Percentiles rank a stretch among this genome's conserved stretches.
Evolutionary conservation across 1,140 invertebrate genomes (phyloP).

Genomic region (Centruroides sculpturatus): DNA sequence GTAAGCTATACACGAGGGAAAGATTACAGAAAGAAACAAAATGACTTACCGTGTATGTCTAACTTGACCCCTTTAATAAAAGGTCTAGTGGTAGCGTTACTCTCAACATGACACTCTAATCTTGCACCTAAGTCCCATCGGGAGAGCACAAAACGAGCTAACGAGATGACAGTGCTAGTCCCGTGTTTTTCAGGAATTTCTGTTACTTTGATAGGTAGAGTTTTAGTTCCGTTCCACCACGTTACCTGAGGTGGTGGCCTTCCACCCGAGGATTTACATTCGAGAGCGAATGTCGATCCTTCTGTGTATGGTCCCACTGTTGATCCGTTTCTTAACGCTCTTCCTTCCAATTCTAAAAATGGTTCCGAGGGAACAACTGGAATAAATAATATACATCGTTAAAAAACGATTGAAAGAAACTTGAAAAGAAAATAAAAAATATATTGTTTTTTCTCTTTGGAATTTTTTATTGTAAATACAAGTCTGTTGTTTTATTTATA

Average conservation of each 20-base stretch:
- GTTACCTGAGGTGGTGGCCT: constrained; percentile 20
- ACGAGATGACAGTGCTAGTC: constrained; percentile 15
- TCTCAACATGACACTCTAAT: constrained; percentile 45
- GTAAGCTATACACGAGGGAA: no score
- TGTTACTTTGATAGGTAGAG: constrained; percentile 17
- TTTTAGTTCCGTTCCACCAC: constrained; percentile 21
- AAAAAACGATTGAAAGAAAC: no score
- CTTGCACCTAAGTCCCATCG: constrained; percentile 60
- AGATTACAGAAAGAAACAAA: not conserved
- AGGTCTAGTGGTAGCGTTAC: constrained; percentile 33
- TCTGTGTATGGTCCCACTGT: constrained; percentile 20
- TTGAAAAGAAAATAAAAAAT: no score
- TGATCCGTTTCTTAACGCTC: constrained; percentile 10
- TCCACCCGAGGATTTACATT: constrained; percentile 21
- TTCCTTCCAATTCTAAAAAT: constrained; percentile 12
- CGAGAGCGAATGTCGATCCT: constrained; percentile 19
- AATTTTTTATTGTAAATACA: no score
- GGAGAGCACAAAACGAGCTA: constrained; percentile 24
- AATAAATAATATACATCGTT: not conserved
- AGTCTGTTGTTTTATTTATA: no score
- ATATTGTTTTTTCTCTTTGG: no score
- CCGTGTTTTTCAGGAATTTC: constrained; percentile 9
- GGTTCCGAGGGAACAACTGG: constrained; percentile 11
- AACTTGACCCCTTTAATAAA: constrained; percentile 48
- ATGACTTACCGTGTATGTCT: constrained; percentile 61